Evolutionary conservation across 2,888 invertebrate species (phyloP), one percentile per base, ranked within the genome.

Genomic region (Antheraea yamamai): DNA sequence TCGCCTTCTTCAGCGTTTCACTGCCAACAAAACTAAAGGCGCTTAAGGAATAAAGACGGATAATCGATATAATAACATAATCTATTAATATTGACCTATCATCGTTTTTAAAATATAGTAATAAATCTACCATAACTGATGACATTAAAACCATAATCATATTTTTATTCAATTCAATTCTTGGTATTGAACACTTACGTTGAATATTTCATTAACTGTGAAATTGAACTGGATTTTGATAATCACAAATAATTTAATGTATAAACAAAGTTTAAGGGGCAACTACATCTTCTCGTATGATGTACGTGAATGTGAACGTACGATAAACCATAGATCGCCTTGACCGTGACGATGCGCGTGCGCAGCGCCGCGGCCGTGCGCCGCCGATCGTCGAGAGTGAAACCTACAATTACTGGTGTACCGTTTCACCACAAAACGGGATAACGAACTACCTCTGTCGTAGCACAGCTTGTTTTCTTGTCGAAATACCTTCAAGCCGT

Each of bases 311-410:
- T 75, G 81, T 79, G 77, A 77, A 61, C 81, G 64, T 74, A 74
- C 77, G 75, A 75, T 68, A 72, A 78, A 70, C 71, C 58, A 70
- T 51, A 78, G 68, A 68, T 82, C 79, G 85, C 87, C 86, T 87
- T 87, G 87, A 87, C 88, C 88, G 84, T 86, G 88, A 83, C 84
- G 81, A 72, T 58, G 61, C 66, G 76, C 74, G 73, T 74, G 77
- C 72, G 75, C 75, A 70, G 66, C 51, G 74, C 58, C 80, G 78
- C 76, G 52, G 52, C 52, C 14, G 14, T 12, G 52, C 52, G 58
- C 58, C n/a, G 58, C n/a, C 20, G 8, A n/a, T 4, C 58, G 58
- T 20, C 79, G 86, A 87, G 80, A 87, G 87, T 85, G 84, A 79
- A 82, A 81, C 77, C 77, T 79, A 75, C 74, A 72, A 30, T 71